Evolutionary conservation across 1,140 invertebrate species (phyloP).

Genomic region (Maniola jurtina): DNA sequence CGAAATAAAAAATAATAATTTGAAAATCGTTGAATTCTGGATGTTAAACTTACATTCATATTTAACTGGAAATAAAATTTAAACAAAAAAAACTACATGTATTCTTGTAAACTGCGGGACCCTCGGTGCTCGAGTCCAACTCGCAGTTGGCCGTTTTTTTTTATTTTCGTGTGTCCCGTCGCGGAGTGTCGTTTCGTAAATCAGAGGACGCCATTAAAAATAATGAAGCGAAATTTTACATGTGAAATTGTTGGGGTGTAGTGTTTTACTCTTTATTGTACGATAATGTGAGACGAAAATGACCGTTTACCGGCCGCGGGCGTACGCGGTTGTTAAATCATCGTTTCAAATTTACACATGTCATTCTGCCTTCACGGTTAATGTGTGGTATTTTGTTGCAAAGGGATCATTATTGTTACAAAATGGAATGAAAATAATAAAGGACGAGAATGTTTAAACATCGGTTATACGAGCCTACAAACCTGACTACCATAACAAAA

Average conservation of each 20-base stretch:
- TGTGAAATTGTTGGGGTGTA: conserved; percentile 42
- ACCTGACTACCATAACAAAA: no score
- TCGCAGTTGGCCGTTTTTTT: background rate
- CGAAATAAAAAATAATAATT: no score
- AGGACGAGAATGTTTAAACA: background rate
- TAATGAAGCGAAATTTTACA: conserved; percentile 59
- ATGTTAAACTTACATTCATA: no score
- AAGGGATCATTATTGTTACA: background rate
- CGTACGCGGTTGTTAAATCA: conserved; percentile 29
- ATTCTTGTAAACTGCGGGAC: no score
- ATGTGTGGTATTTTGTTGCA: background rate
- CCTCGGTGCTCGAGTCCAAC: no score
- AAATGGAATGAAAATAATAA: background rate
- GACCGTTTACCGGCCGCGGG: conserved; percentile 32
- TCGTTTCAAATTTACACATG: conserved; percentile 31
- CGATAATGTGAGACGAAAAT: conserved; percentile 45
- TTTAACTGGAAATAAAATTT: no score
- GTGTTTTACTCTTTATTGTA: conserved; percentile 48
- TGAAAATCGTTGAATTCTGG: no score
- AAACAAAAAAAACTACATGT: no score
- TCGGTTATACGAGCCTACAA: no score
- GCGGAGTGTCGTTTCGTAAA: conserved; percentile 45
- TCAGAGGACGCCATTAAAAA: conserved; percentile 58
- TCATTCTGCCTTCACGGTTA: conserved; percentile 26
- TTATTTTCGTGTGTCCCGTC: conserved; percentile 14